Evolutionary conservation across 2,888 invertebrate species (phyloP), one percentile per base, ranked within the genome.

Genomic region (Aphodius sticticus): DNA sequence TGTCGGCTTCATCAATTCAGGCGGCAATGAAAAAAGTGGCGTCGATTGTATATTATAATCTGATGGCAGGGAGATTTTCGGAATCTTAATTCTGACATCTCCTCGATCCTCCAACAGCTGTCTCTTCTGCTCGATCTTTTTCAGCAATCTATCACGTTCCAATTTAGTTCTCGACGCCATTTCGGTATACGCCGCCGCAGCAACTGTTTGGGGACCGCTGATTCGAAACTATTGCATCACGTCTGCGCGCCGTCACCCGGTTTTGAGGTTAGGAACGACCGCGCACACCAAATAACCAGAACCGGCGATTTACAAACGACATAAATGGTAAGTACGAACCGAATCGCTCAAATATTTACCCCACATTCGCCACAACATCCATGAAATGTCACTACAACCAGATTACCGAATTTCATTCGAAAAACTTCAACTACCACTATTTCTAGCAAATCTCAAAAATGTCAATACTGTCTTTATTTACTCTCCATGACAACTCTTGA

Each of bases 11-110:
- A 89, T 82, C 15, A 94, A 88, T 87, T 93, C 91, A 76, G 93
- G 92, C 0, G 94, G 94, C 77, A 95, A 86, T 2, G 93, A 91
- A 88, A 93, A 93, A 78, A 93, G 85, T 0, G 92, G 92, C 77
- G 91, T 90, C 16, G 92, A 90, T 81, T 91, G 88, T 80, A 92
- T 90, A 87, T 92, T 91, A 83, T 91, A 92, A 85, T 92, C 92
- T 53, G 91, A 91, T 0, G 92, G 92, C 87, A 92, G 88, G 78
- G 89, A 86, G 77, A 91, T 87, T 86, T 90, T 90, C 6, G 92
- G 91, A 81, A 92, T 87, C 87, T 92, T 92, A 0, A 92, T 91
- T 76, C 91, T 87, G 82, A 91, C 89, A 78, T 91, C 90, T 74
- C 85, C 86, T 77, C 86, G 84, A 77, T 90, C 91, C 77, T 92